Evolutionary conservation across 64 coral and sea anemone genomes (phyloP).

Genomic region (Montipora cactus): DNA sequence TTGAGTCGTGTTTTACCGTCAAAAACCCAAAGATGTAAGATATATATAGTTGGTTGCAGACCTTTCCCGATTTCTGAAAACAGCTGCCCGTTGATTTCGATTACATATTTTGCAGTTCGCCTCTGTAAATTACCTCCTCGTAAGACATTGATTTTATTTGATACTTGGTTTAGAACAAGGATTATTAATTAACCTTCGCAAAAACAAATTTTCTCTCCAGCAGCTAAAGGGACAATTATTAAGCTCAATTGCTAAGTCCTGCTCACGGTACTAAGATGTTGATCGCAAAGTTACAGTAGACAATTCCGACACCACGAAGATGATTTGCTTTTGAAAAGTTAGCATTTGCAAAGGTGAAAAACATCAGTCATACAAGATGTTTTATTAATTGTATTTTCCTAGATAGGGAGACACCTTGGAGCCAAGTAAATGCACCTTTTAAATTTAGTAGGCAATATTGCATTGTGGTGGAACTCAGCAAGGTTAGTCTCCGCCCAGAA

Average conservation of each 20-base stretch:
- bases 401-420: constrained; percentile 5
- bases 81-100: too few relatives aligned
- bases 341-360: background rate
- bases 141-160: background rate
- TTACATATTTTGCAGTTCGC: too few relatives aligned
- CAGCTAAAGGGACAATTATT: background rate
- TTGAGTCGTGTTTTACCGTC: too few relatives aligned
- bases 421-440: background rate
- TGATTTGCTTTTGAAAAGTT: background rate
- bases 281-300: background rate
- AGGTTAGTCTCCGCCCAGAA: background rate
- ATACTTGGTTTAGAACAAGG: background rate
- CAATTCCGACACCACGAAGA: background rate
- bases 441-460: background rate
- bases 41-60: too few relatives aligned
- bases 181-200: background rate
- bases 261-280: background rate
- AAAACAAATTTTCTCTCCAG: background rate
- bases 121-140: too few relatives aligned
- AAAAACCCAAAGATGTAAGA: too few relatives aligned
- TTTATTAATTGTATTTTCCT: constrained; percentile 30
- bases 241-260: background rate
- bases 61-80: too few relatives aligned
- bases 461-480: background rate
- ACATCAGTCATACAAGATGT: background rate